Base-by-base conservation (phyloP, 2,888 invertebrate genomes). In the Patella ulyssiponensis region DNA sequence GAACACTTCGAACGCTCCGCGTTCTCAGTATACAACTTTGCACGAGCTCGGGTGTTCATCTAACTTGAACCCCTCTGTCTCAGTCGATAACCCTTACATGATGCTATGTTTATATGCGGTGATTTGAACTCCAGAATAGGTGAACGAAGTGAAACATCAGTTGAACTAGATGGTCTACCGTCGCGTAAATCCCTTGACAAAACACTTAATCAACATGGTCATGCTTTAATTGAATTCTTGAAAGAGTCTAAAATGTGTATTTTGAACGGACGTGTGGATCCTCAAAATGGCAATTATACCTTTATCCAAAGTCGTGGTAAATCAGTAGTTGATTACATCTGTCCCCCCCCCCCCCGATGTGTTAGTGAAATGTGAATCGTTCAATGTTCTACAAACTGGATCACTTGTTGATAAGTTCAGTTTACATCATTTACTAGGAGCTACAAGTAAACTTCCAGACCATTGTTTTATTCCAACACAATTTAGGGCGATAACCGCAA, bases 171-270 rank as follows among this genome's bases (percentile, higher is more conserved):
- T 27, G 27, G 27, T 23, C 1, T 27, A n/a, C 71, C 15, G 14
- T 17, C 9, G 27, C n/a, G 71, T 23, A 15, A 23, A 51, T 15
- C 17, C 51, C n/a, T 51, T 71, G 71, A 71, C 71, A n/a, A 71
- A 71, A 71, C n/a, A 44, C n/a, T 71, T 27, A 71, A 71, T 14
- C 71, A 71, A 71, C 71, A 71, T 71, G 71, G 71, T 44, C 33
- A 71, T 27, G 51, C 71, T 23, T 27, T 71, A 23, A 20, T 71
- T n/a, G 71, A 71, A 51, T 71, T 71, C 27, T 27, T 27, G 9
- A 71, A 15, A n/a, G 71, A 71, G 17, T 44, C 44, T 27, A 71
- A 71, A 51, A 44, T n/a, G 33, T 33, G 44, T 11, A 51, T 71
- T 51, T n/a, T 71, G 20, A 71, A 71, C 27, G 71, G 71, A 17